These are phyloP conservation scores for Amiota mariae DNA, from an alignment of 2,888 invertebrate genomes.

Conservation along the genomic window DNA sequence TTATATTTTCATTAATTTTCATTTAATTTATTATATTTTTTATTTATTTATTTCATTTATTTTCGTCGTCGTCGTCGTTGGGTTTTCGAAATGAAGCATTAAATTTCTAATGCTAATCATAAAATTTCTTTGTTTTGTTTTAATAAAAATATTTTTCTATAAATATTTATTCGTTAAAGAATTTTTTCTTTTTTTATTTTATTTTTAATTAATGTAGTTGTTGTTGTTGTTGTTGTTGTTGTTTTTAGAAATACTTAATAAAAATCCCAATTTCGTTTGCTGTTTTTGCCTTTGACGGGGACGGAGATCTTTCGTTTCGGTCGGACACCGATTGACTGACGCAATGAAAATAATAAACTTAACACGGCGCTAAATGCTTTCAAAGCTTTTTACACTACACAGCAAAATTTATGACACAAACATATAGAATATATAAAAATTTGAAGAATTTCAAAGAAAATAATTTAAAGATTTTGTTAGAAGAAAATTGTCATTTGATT, in stretches of 20 bases:
- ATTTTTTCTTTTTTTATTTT: constrained; percentile 32
- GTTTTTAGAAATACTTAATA: constrained; percentile 40
- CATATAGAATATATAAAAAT: too few species aligned
- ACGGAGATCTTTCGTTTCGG: constrained; percentile 73
- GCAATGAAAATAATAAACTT: neutral
- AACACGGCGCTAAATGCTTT: constrained; percentile 56
- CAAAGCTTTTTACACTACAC: constrained; percentile 36
- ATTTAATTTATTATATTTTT: neutral
- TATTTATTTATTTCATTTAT: constrained; percentile 27
- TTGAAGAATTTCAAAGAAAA: too few species aligned
- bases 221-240: constrained; percentile 40
- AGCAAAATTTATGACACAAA: neutral
- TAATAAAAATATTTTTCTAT: constrained; percentile 13
- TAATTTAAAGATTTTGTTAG: too few species aligned
- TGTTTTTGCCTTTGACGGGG: constrained; percentile 44
- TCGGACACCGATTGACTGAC: constrained; percentile 74
- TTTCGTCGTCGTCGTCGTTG: neutral
- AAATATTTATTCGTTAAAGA: neutral
- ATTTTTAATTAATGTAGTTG: constrained; percentile 43
- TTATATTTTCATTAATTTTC: neutral
- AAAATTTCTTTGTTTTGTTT: constrained; percentile 33
- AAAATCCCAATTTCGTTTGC: constrained; percentile 45
- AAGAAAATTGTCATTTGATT: too few species aligned
- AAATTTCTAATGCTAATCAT: constrained; percentile 3
- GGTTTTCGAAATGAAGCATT: constrained; percentile 11